These are phyloP conservation scores for Manis javanica DNA, from an alignment of 2,797 vertebrate species.

Conservation along the genomic window DNA sequence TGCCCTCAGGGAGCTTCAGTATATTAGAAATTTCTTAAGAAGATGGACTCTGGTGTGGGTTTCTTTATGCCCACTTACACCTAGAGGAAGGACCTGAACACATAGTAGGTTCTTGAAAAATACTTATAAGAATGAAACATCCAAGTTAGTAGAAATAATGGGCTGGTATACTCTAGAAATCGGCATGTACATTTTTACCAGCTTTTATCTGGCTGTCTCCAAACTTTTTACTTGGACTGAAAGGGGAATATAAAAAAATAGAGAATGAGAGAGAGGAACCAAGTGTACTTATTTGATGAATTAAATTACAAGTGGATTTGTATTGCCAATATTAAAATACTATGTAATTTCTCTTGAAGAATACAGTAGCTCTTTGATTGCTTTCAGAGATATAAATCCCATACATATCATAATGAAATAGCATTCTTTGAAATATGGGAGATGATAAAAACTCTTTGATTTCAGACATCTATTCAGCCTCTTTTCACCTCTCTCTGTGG, in stretches of 20 bases:
- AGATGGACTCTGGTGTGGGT: background rate
- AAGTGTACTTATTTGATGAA: conserved; percentile 29
- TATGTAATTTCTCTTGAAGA: conserved; percentile 57
- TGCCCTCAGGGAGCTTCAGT: background rate
- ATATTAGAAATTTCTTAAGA: background rate
- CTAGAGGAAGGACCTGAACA: background rate
- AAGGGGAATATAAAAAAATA: conserved; percentile 39
- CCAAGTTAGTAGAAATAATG: background rate
- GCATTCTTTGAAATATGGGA: conserved; percentile 77
- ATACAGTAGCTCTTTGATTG: conserved; percentile 45
- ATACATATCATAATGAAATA: conserved; percentile 59
- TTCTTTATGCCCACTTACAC: background rate
- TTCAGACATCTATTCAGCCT: conserved; percentile 22
- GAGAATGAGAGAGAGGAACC: background rate
- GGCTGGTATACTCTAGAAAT: background rate
- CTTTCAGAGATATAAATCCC: conserved; percentile 59
- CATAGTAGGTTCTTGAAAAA: conserved; percentile 10
- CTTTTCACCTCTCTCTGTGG: conserved; percentile 67
- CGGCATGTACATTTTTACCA: conserved; percentile 51
- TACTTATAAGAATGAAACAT: background rate
- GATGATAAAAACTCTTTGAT: conserved; percentile 67
- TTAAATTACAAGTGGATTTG: conserved; percentile 40
- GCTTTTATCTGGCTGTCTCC: conserved; percentile 16
- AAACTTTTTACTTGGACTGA: conserved; percentile 21
- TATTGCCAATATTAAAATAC: conserved; percentile 55